Conservation (phyloP, 2,113 vertebrate genomes). For the Illadopsis cleaveri region DNA sequence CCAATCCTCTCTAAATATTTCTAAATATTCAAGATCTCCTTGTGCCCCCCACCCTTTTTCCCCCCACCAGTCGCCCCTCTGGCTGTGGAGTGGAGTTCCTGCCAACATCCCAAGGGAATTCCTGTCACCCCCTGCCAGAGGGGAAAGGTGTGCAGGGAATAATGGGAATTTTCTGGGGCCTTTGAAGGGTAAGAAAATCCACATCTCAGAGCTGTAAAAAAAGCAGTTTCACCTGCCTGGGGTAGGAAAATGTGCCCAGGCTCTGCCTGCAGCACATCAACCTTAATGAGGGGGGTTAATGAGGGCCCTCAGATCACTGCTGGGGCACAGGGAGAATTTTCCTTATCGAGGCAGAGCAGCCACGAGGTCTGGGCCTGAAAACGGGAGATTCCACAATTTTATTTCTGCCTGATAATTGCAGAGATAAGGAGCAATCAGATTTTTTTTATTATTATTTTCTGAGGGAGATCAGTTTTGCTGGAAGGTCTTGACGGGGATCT, state of each 20-base stretch:
- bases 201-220: accelerated
- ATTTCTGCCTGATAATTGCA: neutral
- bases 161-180: neutral
- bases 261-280: neutral
- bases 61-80: neutral
- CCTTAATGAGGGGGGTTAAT: no score
- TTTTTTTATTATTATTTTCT: neutral
- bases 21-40: accelerated
- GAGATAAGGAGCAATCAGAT: neutral
- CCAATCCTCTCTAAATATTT: no score
- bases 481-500: neutral
- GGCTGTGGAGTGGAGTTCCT: accelerated
- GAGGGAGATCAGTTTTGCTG: neutral
- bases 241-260: neutral
- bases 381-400: neutral
- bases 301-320: neutral
- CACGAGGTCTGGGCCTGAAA: neutral
- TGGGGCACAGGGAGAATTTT: neutral
- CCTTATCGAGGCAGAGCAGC: neutral
- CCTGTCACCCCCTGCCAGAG: neutral
- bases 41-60: accelerated
- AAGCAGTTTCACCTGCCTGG: neutral
- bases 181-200: neutral
- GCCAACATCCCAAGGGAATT: neutral
- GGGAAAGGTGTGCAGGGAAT: neutral